Percentiles rank a stretch among this genome's conserved stretches.
These are phyloP conservation scores for Pygocentrus nattereri DNA, from an alignment of 2,797 vertebrate genomes.

Conservation along the genomic window DNA sequence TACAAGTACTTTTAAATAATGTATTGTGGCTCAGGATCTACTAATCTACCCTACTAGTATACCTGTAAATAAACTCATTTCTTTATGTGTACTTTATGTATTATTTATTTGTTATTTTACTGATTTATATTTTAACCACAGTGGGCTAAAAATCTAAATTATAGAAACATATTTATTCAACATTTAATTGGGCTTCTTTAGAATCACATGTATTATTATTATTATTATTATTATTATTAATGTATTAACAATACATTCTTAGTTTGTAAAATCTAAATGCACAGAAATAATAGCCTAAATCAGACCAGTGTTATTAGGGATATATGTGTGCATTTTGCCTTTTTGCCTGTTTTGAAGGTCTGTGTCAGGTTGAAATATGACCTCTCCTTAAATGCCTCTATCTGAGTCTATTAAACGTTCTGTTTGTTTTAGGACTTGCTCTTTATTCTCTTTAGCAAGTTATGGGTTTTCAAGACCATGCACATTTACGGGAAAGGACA, in stretches of 20 bases:
- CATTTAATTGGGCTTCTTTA: too few species aligned
- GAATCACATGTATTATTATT: not conserved
- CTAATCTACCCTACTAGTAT: too few species aligned
- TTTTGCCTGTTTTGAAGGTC: slow-evolving; percentile 32
- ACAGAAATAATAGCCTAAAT: not conserved
- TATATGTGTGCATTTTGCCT: slow-evolving; percentile 2
- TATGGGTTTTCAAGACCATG: slow-evolving; percentile 34
- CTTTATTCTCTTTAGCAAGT: slow-evolving; percentile 39
- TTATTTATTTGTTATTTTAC: too few species aligned
- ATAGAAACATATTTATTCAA: too few species aligned
- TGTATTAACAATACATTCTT: too few species aligned
- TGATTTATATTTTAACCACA: too few species aligned
- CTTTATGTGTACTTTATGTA: not conserved
- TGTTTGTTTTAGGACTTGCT: slow-evolving; percentile 44
- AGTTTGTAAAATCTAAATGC: not conserved
- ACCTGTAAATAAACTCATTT: not conserved
- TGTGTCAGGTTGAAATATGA: slow-evolving; percentile 49
- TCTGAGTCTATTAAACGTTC: slow-evolving; percentile 46
- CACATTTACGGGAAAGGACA: slow-evolving; percentile 26
- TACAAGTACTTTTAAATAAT: too few species aligned
- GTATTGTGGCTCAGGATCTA: not conserved
- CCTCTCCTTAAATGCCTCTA: slow-evolving; percentile 40
- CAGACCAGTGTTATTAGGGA: not conserved
- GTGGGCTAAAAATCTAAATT: too few species aligned
- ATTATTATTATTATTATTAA: not conserved